Conservation (phyloP, 2,888 invertebrate genomes). For the Cryptus armator region DNA sequence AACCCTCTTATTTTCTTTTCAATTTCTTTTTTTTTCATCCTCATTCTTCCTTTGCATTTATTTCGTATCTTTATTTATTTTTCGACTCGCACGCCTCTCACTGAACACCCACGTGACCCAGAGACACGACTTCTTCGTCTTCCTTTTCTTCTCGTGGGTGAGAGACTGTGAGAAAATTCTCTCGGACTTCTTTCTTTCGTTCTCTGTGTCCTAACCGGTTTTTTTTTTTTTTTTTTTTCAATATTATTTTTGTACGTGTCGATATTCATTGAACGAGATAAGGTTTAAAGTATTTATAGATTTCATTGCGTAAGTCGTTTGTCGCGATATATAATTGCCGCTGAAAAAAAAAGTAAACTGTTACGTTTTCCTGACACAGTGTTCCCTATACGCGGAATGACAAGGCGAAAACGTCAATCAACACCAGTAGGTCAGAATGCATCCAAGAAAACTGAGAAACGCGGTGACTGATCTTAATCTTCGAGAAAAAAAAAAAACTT, state of each 20-base stretch:
- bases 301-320: neutral
- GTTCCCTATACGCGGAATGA: neutral
- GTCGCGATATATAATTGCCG: neutral
- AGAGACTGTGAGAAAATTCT: constrained; percentile 48
- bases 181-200: constrained; percentile 18
- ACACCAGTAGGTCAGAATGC: constrained; percentile 40
- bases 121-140: constrained; percentile 55
- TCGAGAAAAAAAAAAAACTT: neutral
- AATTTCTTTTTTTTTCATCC: constrained; percentile 38
- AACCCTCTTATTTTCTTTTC: constrained; percentile 46
- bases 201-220: constrained; percentile 36
- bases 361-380: neutral
- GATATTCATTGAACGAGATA: neutral
- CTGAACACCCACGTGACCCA: constrained; percentile 67
- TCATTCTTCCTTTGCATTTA: constrained; percentile 48
- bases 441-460: constrained; percentile 23
- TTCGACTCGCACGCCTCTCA: constrained; percentile 58
- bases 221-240: constrained; percentile 17
- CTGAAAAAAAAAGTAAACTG: neutral
- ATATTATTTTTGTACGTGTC: neutral
- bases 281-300: neutral
- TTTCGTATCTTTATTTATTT: constrained; percentile 41
- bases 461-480: constrained; percentile 51
- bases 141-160: constrained; percentile 34
- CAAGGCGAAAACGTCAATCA: constrained; percentile 46